Conservation (phyloP, 2,888 invertebrate species). For the Spodoptera exigua region DNA sequence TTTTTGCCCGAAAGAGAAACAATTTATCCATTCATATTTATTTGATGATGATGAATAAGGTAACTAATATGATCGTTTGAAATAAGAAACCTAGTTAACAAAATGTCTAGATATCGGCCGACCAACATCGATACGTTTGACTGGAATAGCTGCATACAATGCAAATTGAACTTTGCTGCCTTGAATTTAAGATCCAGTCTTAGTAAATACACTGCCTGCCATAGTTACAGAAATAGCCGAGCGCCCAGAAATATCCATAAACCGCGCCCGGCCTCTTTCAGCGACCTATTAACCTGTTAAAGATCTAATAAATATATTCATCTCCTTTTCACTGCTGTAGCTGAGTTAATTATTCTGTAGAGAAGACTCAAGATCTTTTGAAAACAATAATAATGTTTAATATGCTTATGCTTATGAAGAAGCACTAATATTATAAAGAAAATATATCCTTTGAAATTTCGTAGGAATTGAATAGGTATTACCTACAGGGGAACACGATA, state of each 20-base stretch:
- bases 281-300: slow-evolving; percentile 57
- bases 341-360: slow-evolving; percentile 28
- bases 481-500: too few relatives aligned
- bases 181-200: slow-evolving; percentile 36
- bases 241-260: slow-evolving; percentile 58
- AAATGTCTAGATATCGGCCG: slow-evolving; percentile 24
- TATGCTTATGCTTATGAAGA: too few relatives aligned
- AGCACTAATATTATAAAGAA: too few relatives aligned
- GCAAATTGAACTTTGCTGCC: slow-evolving; percentile 35
- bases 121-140: slow-evolving; percentile 43
- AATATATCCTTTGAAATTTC: too few relatives aligned
- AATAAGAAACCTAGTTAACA: slow-evolving; percentile 38
- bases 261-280: slow-evolving; percentile 47
- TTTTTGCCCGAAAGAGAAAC: too few relatives aligned
- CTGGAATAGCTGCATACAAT: slow-evolving; percentile 25
- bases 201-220: slow-evolving; percentile 10
- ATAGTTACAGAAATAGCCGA: slow-evolving; percentile 52
- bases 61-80: not conserved
- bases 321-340: slow-evolving; percentile 26
- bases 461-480: too few relatives aligned
- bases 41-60: too few relatives aligned
- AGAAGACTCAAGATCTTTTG: slow-evolving; percentile 27
- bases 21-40: too few relatives aligned
- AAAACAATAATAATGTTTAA: not conserved
- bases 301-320: slow-evolving; percentile 18